Evolutionary conservation across 2,797 vertebrate genomes (phyloP).

Genomic region (Siniperca obscura): DNA sequence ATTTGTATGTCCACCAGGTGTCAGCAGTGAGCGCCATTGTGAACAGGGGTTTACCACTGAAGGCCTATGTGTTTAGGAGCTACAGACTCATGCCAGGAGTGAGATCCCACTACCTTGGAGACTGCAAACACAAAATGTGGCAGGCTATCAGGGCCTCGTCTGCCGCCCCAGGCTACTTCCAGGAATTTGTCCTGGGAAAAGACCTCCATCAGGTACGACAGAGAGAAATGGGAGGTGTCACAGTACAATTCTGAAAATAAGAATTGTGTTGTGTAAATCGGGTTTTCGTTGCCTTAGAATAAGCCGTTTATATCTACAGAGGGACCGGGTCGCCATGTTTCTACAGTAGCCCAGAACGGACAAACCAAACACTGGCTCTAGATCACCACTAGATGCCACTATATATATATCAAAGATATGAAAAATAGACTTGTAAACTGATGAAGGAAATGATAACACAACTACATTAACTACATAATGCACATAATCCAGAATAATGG

Average conservation of each 20-base stretch:
- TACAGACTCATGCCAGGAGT: conserved; percentile 93
- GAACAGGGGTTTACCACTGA: conserved; percentile 92
- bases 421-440: background rate
- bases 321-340: no score
- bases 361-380: no score
- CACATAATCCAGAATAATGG: background rate
- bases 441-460: no score
- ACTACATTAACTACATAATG: background rate
- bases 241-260: no score
- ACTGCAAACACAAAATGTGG: conserved; percentile 96
- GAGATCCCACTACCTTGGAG: conserved; percentile 91
- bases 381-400: no score
- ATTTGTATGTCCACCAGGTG: conserved; percentile 85
- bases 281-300: no score
- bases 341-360: no score
- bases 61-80: conserved; percentile 96
- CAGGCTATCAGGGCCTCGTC: conserved; percentile 96
- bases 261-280: no score
- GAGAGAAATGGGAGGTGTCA: conserved; percentile 5
- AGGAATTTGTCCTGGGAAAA: conserved; percentile 92
- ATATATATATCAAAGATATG: background rate
- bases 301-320: no score
- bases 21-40: conserved; percentile 96
- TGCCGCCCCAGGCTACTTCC: conserved; percentile 96
- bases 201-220: conserved; percentile 93